Evolutionary conservation across 2,888 invertebrate species (phyloP).

Genomic region (Ochropleura leucogaster): DNA sequence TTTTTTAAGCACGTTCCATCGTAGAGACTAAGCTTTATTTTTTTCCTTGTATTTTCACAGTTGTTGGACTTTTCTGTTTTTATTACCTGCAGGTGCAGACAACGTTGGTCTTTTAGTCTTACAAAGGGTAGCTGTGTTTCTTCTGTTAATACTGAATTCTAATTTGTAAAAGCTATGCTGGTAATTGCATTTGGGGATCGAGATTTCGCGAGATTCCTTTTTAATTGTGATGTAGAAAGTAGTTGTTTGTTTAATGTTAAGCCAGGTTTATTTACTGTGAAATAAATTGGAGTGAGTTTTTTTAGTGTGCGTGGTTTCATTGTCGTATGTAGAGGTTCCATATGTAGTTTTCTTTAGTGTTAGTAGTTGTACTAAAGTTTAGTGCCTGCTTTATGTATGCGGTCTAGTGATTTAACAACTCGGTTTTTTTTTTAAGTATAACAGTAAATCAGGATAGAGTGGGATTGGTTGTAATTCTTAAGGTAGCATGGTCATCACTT

Average conservation of each 20-base stretch:
- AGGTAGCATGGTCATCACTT: neutral
- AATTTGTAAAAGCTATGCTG: constrained; percentile 57
- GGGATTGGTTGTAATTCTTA: neutral
- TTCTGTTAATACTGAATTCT: constrained; percentile 59
- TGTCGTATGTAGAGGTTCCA: neutral
- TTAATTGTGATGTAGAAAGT: constrained; percentile 26
- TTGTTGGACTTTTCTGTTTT: constrained; percentile 33
- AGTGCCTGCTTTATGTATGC: constrained; percentile 11
- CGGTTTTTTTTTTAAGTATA: constrained; percentile 4
- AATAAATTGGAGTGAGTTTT: constrained; percentile 1
- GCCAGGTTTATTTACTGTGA: constrained; percentile 6
- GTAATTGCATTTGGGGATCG: constrained; percentile 52
- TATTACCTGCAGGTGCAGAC: constrained; percentile 54
- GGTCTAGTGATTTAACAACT: constrained; percentile 23
- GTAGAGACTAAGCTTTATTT: constrained; percentile 28
- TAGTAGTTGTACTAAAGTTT: constrained; percentile 31
- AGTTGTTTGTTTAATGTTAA: constrained; percentile 22
- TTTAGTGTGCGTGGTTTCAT: constrained; percentile 24
- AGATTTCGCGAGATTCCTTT: constrained; percentile 38
- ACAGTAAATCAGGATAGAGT: neutral
- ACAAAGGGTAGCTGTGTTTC: constrained; percentile 53
- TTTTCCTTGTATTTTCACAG: constrained; percentile 57
- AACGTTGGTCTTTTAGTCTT: constrained; percentile 46
- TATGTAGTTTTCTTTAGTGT: constrained; percentile 28
- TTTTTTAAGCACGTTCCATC: constrained; percentile 62